A percentile compares a stretch with the other conserved stretches of the same genome.
These are phyloP conservation scores for Drosophila lutescens DNA, from an alignment of 2,888 invertebrate species.

Conservation along the genomic window DNA sequence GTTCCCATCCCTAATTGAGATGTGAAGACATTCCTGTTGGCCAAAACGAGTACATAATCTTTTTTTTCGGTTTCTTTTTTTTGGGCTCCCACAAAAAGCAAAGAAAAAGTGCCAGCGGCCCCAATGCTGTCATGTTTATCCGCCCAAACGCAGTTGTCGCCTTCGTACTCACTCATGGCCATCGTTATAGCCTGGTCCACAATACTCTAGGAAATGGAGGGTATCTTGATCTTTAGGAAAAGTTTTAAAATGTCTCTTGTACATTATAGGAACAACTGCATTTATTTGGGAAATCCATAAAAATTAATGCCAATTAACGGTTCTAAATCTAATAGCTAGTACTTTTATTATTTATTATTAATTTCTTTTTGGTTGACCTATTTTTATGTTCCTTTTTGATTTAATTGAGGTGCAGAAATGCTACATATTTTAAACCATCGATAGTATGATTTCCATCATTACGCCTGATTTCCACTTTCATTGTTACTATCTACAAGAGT, in stretches of 20 bases:
- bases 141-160: slow-evolving; percentile 75
- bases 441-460: too few species aligned
- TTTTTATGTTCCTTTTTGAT: too few species aligned
- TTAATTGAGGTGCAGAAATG: too few species aligned
- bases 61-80: slow-evolving; percentile 60
- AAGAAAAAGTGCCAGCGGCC: slow-evolving; percentile 3
- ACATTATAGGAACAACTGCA: too few species aligned
- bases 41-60: slow-evolving; percentile 35
- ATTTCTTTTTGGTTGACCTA: too few species aligned
- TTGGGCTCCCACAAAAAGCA: background rate
- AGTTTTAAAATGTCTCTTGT: background rate
- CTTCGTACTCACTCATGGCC: slow-evolving; percentile 18
- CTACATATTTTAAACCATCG: too few species aligned
- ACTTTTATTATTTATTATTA: too few species aligned
- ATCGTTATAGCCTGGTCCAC: background rate
- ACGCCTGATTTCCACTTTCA: too few species aligned
- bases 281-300: too few species aligned
- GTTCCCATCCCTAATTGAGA: slow-evolving; percentile 7
- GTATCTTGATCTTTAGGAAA: background rate
- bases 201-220: slow-evolving; percentile 1
- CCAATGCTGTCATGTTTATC: slow-evolving; percentile 31
- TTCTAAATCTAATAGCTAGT: too few species aligned
- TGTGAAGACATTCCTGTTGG: slow-evolving; percentile 5
- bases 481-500: background rate
- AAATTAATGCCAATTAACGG: too few species aligned